Percentiles rank a stretch among this genome's conserved stretches.
Conservation (phyloP, 1,140 invertebrate species). For the Penaeus japonicus region DNA sequence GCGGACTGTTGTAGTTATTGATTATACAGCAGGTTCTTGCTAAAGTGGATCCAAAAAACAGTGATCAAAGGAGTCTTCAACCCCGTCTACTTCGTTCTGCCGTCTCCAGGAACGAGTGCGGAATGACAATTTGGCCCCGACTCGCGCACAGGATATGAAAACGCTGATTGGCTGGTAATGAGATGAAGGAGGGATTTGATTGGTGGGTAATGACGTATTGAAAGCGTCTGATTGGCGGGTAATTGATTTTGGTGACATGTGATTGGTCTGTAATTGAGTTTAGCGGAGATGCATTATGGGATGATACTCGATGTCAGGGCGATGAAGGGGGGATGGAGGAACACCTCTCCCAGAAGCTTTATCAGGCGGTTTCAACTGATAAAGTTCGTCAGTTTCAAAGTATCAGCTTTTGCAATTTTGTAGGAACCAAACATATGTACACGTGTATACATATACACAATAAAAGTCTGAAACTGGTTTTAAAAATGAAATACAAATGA, state of each 20-base stretch:
- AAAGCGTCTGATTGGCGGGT: conserved; percentile 58
- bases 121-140: conserved; percentile 48
- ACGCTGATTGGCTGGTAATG: conserved; percentile 58
- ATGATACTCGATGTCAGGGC: conserved; percentile 13
- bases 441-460: too few species aligned
- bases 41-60: too few species aligned
- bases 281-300: conserved; percentile 59
- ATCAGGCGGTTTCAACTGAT: not conserved
- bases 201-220: conserved; percentile 60
- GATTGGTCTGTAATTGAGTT: conserved; percentile 59
- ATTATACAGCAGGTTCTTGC: too few species aligned
- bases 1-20: too few species aligned
- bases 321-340: not conserved
- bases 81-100: not conserved
- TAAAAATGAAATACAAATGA: too few species aligned
- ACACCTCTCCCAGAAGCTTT: not conserved
- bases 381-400: not conserved
- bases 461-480: too few species aligned
- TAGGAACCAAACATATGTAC: too few species aligned
- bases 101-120: not conserved
- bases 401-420: not conserved
- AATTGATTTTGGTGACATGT: conserved; percentile 60
- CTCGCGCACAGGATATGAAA: conserved; percentile 49
- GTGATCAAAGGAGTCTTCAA: not conserved
- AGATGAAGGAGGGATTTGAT: conserved; percentile 60